These are phyloP conservation scores for Masticophis lateralis DNA, from an alignment of 2,797 vertebrate species.

Conservation along the genomic window DNA sequence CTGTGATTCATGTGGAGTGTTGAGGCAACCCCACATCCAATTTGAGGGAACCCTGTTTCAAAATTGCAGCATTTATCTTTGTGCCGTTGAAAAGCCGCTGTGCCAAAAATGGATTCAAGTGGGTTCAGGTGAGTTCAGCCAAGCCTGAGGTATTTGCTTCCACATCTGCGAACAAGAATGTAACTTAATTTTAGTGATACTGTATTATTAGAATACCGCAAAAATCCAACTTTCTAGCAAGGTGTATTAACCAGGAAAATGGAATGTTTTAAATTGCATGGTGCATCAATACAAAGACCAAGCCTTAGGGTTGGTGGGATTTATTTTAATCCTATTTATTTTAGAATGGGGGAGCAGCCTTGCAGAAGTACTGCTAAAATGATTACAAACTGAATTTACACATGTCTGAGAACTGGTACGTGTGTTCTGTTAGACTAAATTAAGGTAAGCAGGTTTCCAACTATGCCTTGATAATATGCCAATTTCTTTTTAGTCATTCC, in stretches of 20 bases:
- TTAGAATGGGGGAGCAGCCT: slow-evolving; percentile 35
- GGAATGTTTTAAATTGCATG: slow-evolving; percentile 43
- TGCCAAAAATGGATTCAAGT: not conserved
- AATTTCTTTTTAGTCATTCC: not conserved
- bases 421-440: slow-evolving; percentile 38
- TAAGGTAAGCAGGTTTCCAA: fast-evolving
- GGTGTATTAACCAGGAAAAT: slow-evolving; percentile 49
- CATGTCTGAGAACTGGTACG: slow-evolving; percentile 27
- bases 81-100: not conserved
- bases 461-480: not conserved
- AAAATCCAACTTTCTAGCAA: slow-evolving; percentile 48
- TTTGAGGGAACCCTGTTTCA: not conserved
- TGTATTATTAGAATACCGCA: slow-evolving; percentile 18
- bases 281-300: slow-evolving; percentile 34
- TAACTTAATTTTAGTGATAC: slow-evolving; percentile 27
- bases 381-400: not conserved
- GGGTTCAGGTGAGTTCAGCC: not conserved
- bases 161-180: slow-evolving; percentile 25
- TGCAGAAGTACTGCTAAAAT: slow-evolving; percentile 28
- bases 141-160: slow-evolving; percentile 13
- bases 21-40: not conserved
- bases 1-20: not conserved
- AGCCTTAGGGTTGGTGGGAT: not conserved
- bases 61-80: not conserved
- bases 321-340: slow-evolving; percentile 24